A percentile compares a stretch with the other conserved stretches of the same genome.
phyloP scores from a whole-genome alignment of 2,888 invertebrate genomes.

The Ennomos quercinarius region DNA sequence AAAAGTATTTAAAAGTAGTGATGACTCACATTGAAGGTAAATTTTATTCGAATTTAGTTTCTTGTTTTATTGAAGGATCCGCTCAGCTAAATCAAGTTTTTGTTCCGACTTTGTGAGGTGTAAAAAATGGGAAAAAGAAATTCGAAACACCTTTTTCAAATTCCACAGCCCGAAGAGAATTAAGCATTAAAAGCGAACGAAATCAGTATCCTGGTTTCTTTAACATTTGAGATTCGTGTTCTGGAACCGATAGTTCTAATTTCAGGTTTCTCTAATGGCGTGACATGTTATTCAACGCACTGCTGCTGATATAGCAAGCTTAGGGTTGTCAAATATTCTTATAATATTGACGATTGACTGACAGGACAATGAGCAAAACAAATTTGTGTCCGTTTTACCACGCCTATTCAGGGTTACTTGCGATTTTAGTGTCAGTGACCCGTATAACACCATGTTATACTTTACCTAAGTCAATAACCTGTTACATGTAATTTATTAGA shows the following conservation, averaged over 20 bases:
- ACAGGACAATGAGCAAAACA: constrained; percentile 64
- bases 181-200: constrained; percentile 12
- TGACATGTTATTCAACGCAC: constrained; percentile 23
- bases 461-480: constrained; percentile 18
- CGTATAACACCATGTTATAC: constrained; percentile 17
- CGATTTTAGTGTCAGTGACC: constrained; percentile 40
- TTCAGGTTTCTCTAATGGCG: constrained; percentile 8
- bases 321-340: constrained; percentile 30
- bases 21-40: constrained; percentile 62
- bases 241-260: constrained; percentile 3
- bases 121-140: constrained; percentile 22
- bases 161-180: constrained; percentile 8
- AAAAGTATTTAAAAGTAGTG: constrained; percentile 53
- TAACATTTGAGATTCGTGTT: not conserved
- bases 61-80: constrained; percentile 44
- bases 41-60: constrained; percentile 40
- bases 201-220: constrained; percentile 3
- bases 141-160: constrained; percentile 17
- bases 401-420: constrained; percentile 47
- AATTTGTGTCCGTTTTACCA: constrained; percentile 48
- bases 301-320: constrained; percentile 22
- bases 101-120: constrained; percentile 10
- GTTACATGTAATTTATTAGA: not conserved
- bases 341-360: constrained; percentile 55
- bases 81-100: constrained; percentile 31